Base-by-base conservation (phyloP, 2,797 vertebrate species). In the Lindbergichthys nudifrons region DNA sequence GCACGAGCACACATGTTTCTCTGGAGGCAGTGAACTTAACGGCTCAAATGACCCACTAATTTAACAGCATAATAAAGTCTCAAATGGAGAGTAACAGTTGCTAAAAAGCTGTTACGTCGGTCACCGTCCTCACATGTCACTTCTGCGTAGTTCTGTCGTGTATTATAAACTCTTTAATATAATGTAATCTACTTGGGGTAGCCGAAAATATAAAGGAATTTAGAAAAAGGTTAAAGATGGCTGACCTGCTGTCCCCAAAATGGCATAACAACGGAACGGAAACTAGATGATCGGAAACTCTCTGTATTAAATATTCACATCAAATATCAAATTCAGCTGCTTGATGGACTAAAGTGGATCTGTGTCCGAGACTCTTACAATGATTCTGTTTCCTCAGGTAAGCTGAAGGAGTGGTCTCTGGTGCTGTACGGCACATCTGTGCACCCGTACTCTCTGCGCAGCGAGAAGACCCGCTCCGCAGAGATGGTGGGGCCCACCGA, bases 321-420 rank as follows among this genome's bases (percentile, higher is more conserved):
- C 2, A 16, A 45, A 65, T 26, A 13, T 43, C 14, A 52, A 30
- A 32, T 50, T 72, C 23, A 63, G 9, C 36, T 53, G 41, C 46
- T 23, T 0, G 0, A 9, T 42, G 48, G 42, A n/a, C 18, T 39
- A 11, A 60, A 56, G 13, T 47, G 48, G 15, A 9, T 64, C 21
- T 68, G 9, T 47, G 16, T 65, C 10, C 43, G 13, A 36, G 12
- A 75, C 15, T 36, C 36, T 75, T 32, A 57, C 66, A 19, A 46
- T 56, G 10, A n/a, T 75, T 52, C 43, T 77, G 45, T 84, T 54
- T 85, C 46, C 60, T 48, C 69, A 99, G 98, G 98, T 42, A 99
- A 99, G 91, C 94, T 99, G 90, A 99, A 99, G 93, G 98, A 99
- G 90, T 99, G 98, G 98, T 98, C 98, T 3, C 90, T 99, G 90